phyloP scores from a whole-genome alignment of 2,888 invertebrate genomes.

The Melieria picta region DNA sequence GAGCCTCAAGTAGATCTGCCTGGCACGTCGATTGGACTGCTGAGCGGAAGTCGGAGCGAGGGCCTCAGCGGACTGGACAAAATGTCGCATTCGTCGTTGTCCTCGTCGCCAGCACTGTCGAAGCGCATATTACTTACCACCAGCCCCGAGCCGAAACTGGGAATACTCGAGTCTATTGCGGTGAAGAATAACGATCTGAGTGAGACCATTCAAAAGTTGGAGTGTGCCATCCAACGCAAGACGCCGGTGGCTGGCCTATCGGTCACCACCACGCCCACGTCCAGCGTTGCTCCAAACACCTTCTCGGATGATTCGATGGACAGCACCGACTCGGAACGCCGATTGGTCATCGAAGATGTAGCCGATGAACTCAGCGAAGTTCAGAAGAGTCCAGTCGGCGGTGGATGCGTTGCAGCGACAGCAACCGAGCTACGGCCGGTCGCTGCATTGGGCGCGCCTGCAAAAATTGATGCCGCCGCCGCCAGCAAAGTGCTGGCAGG shows the following conservation, averaged over 20 bases:
- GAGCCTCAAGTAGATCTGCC: constrained; percentile 55
- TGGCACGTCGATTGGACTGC: constrained; percentile 37
- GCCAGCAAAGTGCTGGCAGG: constrained; percentile 32
- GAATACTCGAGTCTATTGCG: constrained; percentile 62
- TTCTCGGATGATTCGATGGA: constrained; percentile 72
- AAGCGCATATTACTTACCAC: constrained; percentile 53
- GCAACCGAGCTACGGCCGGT: constrained; percentile 3
- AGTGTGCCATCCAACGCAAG: constrained; percentile 64
- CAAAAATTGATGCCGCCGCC: constrained; percentile 48
- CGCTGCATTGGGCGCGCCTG: constrained; percentile 31
- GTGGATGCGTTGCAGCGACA: constrained; percentile 32
- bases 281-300: constrained; percentile 44
- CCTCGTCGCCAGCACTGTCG: constrained; percentile 27
- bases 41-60: constrained; percentile 44
- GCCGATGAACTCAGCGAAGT: constrained; percentile 56
- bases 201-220: constrained; percentile 73
- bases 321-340: constrained; percentile 73
- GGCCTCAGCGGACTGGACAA: constrained; percentile 25
- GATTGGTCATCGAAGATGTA: constrained; percentile 70
- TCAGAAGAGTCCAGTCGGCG: constrained; percentile 51
- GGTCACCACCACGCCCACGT: constrained; percentile 47
- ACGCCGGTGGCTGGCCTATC: constrained; percentile 54
- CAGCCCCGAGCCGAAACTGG: constrained; percentile 61
- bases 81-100: not conserved
- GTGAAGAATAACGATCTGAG: constrained; percentile 71